These are phyloP conservation scores for Potamarius usumacintae DNA, from an alignment of 2,113 vertebrate genomes.

Conservation along the genomic window DNA sequence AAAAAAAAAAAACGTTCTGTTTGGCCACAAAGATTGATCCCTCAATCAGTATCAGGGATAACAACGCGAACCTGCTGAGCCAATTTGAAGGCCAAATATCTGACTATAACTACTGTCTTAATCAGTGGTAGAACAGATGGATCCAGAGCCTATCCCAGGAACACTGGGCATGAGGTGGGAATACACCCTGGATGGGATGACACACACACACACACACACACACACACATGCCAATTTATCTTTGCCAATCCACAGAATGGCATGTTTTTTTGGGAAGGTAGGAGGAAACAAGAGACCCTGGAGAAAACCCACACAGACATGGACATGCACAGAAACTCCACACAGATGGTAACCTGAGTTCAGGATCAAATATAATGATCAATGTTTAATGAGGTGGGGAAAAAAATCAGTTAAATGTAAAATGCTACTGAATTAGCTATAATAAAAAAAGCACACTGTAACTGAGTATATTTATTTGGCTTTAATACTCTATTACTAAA, in stretches of 20 bases:
- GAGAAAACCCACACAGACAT: not conserved
- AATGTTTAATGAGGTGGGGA: not conserved
- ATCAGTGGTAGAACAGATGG: not conserved
- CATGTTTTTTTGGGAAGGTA: not conserved
- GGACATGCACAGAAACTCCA: not conserved
- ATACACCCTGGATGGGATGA: not conserved
- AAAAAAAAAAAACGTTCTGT: too few relatives aligned
- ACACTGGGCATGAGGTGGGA: not conserved
- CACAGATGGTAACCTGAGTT: not conserved
- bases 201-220: not conserved
- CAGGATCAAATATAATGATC: not conserved
- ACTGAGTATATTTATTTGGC: too few relatives aligned
- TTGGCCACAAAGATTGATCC: too few relatives aligned
- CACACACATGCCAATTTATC: not conserved
- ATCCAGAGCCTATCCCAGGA: not conserved
- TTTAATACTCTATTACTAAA: too few relatives aligned
- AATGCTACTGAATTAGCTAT: too few relatives aligned
- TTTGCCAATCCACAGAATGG: not conserved
- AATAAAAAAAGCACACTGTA: too few relatives aligned
- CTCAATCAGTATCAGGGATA: not conserved
- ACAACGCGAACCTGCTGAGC: not conserved
- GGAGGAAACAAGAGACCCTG: too few relatives aligned
- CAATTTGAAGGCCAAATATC: not conserved
- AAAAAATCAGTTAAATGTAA: not conserved
- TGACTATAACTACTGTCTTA: not conserved